Evolutionary conservation across 2,797 vertebrate genomes (phyloP), one percentile per base, ranked within the genome.

Genomic region (Acipenser ruthenus): DNA sequence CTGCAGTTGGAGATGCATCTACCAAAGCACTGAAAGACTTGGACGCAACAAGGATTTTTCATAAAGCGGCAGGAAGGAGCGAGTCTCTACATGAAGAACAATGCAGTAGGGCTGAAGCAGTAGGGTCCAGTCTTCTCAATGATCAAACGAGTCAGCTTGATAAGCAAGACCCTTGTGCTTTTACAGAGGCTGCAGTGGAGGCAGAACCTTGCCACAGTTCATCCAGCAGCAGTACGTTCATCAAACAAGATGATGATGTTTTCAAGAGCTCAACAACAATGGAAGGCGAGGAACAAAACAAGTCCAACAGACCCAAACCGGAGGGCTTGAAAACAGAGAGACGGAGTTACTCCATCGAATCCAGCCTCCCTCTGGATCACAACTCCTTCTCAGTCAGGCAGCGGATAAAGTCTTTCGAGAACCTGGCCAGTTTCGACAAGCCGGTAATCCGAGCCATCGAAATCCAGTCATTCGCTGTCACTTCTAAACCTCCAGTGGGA

Each of bases 401-500:
- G 72, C 91, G 94, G 74, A 98, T 98, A 70, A 96, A 96, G 77
- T 98, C 95, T 9, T 98, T 97, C 50, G 95, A 97, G 85, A 98
- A 95, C 70, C 75, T 98, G 74, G 94, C 93, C 53, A 88, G 89
- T 78, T 90, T 94, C 37, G 95, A 97, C 74, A 85, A 88, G 72
- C 86, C 89, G 0, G 37, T 84, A 0, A 74, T 91, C 67, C 93
- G 84, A 80, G 79, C 85, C 10, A 87, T 89, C 1, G 87, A 92
- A 8, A 77, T 88, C 50, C 87, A 90, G 2, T 90, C 91, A 0
- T 74, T 91, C 1, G 62, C 76, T 0, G 70, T 87, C 23, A 74
- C 68, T 12, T 82, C 85, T 1, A 93, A 92, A 70, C 80, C 87
- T 1, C 87, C 91, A 0, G 58, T 94, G 0, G 77, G 83, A 79